These are phyloP conservation scores for Argyrosomus japonicus DNA, from an alignment of 2,113 vertebrate genomes.

Conservation along the genomic window DNA sequence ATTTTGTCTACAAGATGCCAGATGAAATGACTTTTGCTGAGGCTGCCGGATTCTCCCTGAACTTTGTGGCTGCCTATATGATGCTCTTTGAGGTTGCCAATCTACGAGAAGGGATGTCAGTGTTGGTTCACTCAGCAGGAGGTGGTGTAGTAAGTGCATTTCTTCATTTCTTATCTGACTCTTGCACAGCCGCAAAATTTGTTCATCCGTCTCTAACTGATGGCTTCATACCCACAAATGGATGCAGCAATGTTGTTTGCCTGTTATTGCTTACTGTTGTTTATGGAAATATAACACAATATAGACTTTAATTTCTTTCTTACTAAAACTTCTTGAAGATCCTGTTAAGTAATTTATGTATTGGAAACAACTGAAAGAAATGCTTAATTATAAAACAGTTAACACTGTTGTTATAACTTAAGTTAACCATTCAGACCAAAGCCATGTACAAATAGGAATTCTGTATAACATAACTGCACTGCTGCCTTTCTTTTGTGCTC, in stretches of 20 bases:
- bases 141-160: slow-evolving; percentile 92
- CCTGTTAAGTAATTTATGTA: not conserved
- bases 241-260: not conserved
- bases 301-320: not conserved
- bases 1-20: slow-evolving; percentile 97
- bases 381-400: not conserved
- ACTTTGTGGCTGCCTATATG: slow-evolving; percentile 98
- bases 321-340: not conserved
- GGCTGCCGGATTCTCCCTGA: slow-evolving; percentile 95
- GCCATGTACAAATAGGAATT: not conserved
- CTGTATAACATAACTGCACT: not conserved
- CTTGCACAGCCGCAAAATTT: not conserved
- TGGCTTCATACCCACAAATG: not conserved
- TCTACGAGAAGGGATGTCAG: slow-evolving; percentile 97
- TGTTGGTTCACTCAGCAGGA: slow-evolving; percentile 96
- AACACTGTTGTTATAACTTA: not conserved
- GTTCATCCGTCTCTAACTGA: not conserved
- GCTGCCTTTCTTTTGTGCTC: not conserved
- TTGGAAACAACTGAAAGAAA: slow-evolving; percentile 1
- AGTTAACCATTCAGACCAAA: not conserved
- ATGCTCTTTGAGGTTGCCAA: slow-evolving; percentile 99
- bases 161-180: not conserved
- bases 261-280: not conserved
- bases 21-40: slow-evolving; percentile 96
- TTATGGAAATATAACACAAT: not conserved